A percentile compares a stretch with the other conserved stretches of the same genome.
phyloP scores from a whole-genome alignment of 2,888 invertebrate species.

The Limnephilus lunatus region DNA sequence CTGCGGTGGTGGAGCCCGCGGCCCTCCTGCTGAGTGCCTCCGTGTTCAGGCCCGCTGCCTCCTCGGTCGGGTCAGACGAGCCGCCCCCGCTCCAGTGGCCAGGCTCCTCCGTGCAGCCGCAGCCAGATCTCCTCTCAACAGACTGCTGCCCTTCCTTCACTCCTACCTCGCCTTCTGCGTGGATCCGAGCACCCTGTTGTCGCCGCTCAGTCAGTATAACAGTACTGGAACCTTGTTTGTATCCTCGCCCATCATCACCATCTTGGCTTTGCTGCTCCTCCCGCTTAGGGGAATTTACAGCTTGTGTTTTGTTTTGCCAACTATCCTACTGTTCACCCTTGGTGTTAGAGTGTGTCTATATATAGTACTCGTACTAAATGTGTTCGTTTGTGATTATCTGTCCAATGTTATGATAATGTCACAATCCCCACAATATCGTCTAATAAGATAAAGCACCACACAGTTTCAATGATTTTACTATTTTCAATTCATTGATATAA shows the following conservation, averaged over 20 bases:
- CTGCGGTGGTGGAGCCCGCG: slow-evolving; percentile 90
- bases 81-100: slow-evolving; percentile 77
- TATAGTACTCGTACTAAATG: neutral
- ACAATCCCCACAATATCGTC: neutral
- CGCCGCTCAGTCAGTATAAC: slow-evolving; percentile 88
- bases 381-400: neutral
- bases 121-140: slow-evolving; percentile 85
- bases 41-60: slow-evolving; percentile 86
- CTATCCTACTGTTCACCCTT: neutral
- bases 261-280: slow-evolving; percentile 16
- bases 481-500: too few relatives aligned
- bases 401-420: neutral
- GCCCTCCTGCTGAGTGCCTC: slow-evolving; percentile 93
- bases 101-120: slow-evolving; percentile 84
- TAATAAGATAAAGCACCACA: neutral
- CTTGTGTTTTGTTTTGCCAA: neutral
- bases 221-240: slow-evolving; percentile 56
- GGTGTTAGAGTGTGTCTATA: neutral
- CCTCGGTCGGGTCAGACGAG: slow-evolving; percentile 85
- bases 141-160: slow-evolving; percentile 95
- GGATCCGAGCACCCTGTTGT: slow-evolving; percentile 90
- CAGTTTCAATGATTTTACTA: neutral
- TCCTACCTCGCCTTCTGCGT: slow-evolving; percentile 97
- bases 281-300: slow-evolving; percentile 2
- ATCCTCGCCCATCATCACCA: slow-evolving; percentile 8